phyloP scores from a whole-genome alignment of 2,113 vertebrate species.

The Pogona vitticeps region DNA sequence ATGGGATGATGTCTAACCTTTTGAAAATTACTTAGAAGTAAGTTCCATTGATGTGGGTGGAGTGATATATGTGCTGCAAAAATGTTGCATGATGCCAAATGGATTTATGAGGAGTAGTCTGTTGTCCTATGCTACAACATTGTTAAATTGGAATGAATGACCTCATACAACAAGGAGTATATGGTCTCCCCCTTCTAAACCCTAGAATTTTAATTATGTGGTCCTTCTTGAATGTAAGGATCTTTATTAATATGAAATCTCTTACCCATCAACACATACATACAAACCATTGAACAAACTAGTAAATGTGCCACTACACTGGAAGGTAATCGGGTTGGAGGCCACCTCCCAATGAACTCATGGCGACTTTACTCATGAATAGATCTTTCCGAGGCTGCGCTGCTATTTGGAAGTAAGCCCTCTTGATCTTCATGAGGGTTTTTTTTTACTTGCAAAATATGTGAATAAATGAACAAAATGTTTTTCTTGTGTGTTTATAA shows the following conservation, averaged over 20 bases:
- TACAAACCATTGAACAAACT: background rate
- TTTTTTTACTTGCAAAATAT: background rate
- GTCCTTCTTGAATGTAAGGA: background rate
- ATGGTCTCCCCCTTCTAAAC: background rate
- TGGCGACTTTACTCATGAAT: background rate
- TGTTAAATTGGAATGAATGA: too few species aligned
- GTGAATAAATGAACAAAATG: background rate
- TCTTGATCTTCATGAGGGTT: background rate
- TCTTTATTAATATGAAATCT: background rate
- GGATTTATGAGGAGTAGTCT: too few species aligned
- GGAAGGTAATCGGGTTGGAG: background rate
- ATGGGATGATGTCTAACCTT: background rate
- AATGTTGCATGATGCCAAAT: too few species aligned
- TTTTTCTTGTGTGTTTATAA: background rate
- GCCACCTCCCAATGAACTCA: background rate
- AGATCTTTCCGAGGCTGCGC: background rate
- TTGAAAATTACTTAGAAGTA: background rate
- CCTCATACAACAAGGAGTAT: background rate
- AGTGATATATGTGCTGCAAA: background rate
- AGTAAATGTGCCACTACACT: background rate
- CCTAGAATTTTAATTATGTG: background rate
- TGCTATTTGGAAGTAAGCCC: background rate
- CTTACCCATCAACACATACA: background rate
- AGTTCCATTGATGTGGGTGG: background rate
- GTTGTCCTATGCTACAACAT: too few species aligned